Conservation (phyloP, 2,113 vertebrate species). For the Benitochromis conjunctus region DNA sequence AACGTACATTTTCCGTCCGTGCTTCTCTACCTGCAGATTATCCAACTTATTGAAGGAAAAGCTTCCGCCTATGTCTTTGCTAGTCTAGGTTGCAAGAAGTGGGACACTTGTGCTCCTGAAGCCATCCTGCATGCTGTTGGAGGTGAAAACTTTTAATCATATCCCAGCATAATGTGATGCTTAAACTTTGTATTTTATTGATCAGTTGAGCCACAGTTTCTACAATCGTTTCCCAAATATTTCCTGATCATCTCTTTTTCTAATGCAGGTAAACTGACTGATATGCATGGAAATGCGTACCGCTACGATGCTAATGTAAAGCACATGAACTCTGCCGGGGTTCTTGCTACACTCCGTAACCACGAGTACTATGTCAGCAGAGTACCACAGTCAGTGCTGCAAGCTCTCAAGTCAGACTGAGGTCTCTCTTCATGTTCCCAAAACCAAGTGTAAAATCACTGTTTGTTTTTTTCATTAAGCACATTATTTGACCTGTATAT, state of each 20-base stretch:
- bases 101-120: constrained; percentile 96
- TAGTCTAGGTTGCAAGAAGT: constrained; percentile 95
- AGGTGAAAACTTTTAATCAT: constrained; percentile 69
- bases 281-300: constrained; percentile 86
- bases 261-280: constrained; percentile 86
- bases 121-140: constrained; percentile 91
- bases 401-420: constrained; percentile 73
- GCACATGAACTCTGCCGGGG: constrained; percentile 93
- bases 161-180: neutral
- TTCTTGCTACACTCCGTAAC: constrained; percentile 86
- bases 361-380: constrained; percentile 86
- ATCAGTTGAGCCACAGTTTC: neutral
- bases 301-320: constrained; percentile 87
- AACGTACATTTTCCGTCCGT: neutral
- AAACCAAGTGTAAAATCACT: neutral
- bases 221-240: neutral
- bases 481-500: neutral
- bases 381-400: constrained; percentile 83
- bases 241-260: neutral
- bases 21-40: constrained; percentile 74
- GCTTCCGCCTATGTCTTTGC: constrained; percentile 96
- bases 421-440: neutral
- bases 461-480: neutral
- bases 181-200: neutral
- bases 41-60: constrained; percentile 93